Evolutionary conservation across 2,113 vertebrate species (phyloP).

Genomic region (Delphinus delphis): DNA sequence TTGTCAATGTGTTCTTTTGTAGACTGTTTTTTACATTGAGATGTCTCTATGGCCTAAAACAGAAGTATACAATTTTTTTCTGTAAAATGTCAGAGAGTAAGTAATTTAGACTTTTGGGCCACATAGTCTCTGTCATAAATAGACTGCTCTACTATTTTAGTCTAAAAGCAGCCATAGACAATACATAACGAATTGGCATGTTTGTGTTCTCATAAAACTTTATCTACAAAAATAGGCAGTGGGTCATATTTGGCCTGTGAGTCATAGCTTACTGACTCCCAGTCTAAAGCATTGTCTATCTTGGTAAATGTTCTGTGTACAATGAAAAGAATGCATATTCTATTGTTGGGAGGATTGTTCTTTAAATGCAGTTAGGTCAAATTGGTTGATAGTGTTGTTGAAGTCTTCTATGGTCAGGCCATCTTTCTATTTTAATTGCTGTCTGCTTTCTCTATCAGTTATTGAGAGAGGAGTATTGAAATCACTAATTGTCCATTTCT

Average conservation of each 20-base stretch:
- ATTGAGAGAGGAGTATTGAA: neutral
- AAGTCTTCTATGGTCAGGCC: neutral
- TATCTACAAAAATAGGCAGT: no score
- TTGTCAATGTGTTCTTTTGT: neutral
- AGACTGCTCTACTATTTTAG: no score
- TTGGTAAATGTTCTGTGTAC: no score
- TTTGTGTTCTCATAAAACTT: no score
- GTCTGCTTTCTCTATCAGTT: neutral
- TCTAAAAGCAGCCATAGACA: no score
- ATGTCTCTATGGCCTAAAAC: neutral
- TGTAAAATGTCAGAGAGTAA: neutral
- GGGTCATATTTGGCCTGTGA: no score
- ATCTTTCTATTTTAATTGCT: neutral
- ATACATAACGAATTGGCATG: no score
- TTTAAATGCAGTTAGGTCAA: neutral
- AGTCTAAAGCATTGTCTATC: no score
- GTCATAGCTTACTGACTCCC: no score
- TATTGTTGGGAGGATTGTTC: neutral
- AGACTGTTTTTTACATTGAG: neutral
- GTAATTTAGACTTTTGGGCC: no score
- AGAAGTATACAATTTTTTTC: no score
- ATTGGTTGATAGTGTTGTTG: neutral
- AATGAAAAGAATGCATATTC: neutral
- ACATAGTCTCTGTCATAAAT: no score
- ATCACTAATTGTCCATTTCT: neutral